Evolutionary conservation across 1,140 invertebrate genomes (phyloP), one percentile per base, ranked within the genome.

Genomic region (Odontomachus brunneus): DNA sequence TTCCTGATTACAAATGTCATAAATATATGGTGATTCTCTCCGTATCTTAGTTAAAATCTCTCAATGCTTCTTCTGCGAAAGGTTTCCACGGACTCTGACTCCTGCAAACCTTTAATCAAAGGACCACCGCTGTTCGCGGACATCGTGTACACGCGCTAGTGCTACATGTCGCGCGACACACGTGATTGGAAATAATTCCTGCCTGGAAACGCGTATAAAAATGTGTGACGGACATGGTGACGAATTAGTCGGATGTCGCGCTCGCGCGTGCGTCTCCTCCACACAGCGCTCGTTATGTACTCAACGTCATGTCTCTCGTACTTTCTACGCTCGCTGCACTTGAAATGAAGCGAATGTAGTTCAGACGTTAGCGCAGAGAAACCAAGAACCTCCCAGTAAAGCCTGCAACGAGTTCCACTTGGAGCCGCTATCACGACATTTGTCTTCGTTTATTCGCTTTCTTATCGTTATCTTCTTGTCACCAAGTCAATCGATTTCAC

Each of bases 181-280:
- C 65, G 65, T 80, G 65, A 80, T 69, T 80, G 65, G 75, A 80
- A 80, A 80, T 80, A 57, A 80, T 80, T 59, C 51, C 51, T 57
- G 65, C 14, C 44, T 71, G 51, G 75, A 80, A 44, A 69, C 57
- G 60, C 75, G 11, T 78, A 55, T 55, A 78, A 78, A 78, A 78
- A 67, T 69, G 75, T 63, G 75, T 78, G 75, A 78, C 63, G 17
- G 67, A 63, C 55, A 17, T 67, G 63, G 49, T 44, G 67, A 78
- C 51, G 63, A 78, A 78, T 69, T 55, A 44, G 29, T 78, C 63
- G 75, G 63, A 78, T 78, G 74, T 78, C 51, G 29, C 48, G 44
- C 29, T 17, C 38, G 38, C 38, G 9, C 3, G 38, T 67, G 33
- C 26, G 19, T 67, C 51, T 76, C 51, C 60, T 55, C 24, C 22